These are phyloP conservation scores for Rhyacichthys aspro DNA, from an alignment of 2,797 vertebrate genomes.

Conservation along the genomic window DNA sequence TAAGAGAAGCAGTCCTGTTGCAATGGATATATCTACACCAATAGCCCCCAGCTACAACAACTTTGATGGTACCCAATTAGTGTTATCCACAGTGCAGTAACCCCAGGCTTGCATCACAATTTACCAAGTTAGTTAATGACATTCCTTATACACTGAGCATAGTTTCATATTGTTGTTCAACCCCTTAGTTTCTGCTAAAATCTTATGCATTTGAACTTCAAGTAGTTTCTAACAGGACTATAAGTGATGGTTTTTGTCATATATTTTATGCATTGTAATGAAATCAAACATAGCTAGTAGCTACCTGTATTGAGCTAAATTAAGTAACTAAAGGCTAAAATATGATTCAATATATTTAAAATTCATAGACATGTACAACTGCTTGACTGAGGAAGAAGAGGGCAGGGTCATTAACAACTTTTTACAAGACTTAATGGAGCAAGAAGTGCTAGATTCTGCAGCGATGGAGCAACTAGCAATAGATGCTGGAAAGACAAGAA, in stretches of 20 bases:
- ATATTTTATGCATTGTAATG: no score
- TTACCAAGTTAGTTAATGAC: no score
- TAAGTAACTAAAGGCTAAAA: no score
- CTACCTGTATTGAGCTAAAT: no score
- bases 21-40: conserved; percentile 27
- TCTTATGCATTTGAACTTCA: no score
- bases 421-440: conserved; percentile 88
- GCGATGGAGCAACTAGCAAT: conserved; percentile 76
- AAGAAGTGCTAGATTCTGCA: conserved; percentile 78
- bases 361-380: conserved; percentile 84
- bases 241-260: no score
- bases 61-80: conserved; percentile 86
- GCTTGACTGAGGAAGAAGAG: conserved; percentile 86
- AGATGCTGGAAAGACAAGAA: conserved; percentile 73
- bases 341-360: background rate
- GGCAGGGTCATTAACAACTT: conserved; percentile 79
- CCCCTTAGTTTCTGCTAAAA: no score
- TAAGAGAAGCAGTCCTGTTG: conserved; percentile 45
- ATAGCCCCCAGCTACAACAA: conserved; percentile 65
- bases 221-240: no score
- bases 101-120: conserved; percentile 1
- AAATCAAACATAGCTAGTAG: no score
- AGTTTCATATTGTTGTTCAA: no score
- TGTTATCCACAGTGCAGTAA: background rate
- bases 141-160: no score